Conservation (phyloP, 2,888 invertebrate species). For the Netelia fuscicornis region DNA sequence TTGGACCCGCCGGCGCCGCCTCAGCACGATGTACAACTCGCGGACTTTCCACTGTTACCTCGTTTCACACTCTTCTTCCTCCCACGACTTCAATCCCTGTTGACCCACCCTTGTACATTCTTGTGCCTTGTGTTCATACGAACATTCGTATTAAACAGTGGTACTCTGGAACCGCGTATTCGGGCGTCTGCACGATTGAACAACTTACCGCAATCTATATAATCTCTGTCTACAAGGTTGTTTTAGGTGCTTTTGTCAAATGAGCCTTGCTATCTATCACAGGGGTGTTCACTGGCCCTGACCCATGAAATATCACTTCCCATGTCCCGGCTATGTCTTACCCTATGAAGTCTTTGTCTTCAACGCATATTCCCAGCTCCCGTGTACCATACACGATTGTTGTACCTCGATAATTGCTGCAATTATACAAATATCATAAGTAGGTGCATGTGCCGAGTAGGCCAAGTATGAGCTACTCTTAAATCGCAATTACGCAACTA, state of each 20-base stretch:
- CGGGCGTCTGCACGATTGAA: conserved; percentile 49
- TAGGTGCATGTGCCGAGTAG: too few relatives aligned
- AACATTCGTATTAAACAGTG: conserved; percentile 39
- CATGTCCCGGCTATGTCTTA: background rate
- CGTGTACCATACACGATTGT: too few relatives aligned
- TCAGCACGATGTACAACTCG: background rate
- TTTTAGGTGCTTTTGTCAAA: conserved; percentile 24
- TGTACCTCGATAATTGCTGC: too few relatives aligned
- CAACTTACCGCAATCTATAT: conserved; percentile 11
- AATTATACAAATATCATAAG: too few relatives aligned
- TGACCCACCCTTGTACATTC: conserved; percentile 10
- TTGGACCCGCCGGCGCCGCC: conserved; percentile 10
- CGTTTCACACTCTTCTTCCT: conserved; percentile 44
- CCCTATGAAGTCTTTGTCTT: background rate
- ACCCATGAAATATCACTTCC: background rate
- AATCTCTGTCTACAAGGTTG: conserved; percentile 7
- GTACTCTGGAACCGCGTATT: conserved; percentile 44
- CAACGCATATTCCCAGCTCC: background rate
- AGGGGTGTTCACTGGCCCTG: conserved; percentile 23
- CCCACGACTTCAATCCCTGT: conserved; percentile 2
- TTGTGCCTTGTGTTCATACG: conserved; percentile 49
- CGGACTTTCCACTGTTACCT: conserved; percentile 15
- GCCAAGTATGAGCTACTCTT: too few relatives aligned
- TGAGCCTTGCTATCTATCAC: background rate
- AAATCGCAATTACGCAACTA: too few relatives aligned